These are phyloP conservation scores for Brienomyrus brachyistius DNA, from an alignment of 2,113 vertebrate species.

Conservation along the genomic window DNA sequence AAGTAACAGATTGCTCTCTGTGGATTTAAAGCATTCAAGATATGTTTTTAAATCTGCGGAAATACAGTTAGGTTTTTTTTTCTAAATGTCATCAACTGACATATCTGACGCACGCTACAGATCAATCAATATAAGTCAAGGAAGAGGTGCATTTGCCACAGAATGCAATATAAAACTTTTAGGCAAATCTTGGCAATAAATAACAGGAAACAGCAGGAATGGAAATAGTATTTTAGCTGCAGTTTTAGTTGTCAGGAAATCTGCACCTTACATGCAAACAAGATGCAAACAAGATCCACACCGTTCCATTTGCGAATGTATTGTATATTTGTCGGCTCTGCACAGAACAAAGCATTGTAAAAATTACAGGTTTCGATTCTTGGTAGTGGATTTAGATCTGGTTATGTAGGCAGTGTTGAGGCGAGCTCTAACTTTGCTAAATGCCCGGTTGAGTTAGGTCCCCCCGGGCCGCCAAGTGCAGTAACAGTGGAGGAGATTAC, in stretches of 20 bases:
- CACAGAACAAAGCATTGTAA: slow-evolving; percentile 7
- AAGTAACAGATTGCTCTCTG: background rate
- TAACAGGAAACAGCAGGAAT: background rate
- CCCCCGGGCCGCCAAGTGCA: slow-evolving; percentile 76
- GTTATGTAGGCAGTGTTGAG: slow-evolving; percentile 25
- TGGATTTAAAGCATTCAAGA: background rate
- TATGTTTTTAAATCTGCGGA: background rate
- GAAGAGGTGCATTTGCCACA: background rate
- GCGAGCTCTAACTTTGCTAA: slow-evolving; percentile 22
- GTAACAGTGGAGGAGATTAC: slow-evolving; percentile 86
- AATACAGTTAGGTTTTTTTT: background rate
- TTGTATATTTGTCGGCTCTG: slow-evolving; percentile 19
- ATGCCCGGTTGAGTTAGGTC: slow-evolving; percentile 62
- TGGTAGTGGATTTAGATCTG: slow-evolving; percentile 11
- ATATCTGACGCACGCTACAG: background rate
- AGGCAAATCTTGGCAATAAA: background rate
- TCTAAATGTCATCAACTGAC: background rate
- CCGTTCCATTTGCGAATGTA: background rate
- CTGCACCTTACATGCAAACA: background rate
- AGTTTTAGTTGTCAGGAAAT: background rate
- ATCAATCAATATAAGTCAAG: background rate
- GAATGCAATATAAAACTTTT: background rate
- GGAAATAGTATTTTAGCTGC: background rate
- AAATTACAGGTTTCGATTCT: background rate
- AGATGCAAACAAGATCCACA: background rate